Evolutionary conservation across 2,888 invertebrate species (phyloP).

Genomic region (Panzeria rudis): DNA sequence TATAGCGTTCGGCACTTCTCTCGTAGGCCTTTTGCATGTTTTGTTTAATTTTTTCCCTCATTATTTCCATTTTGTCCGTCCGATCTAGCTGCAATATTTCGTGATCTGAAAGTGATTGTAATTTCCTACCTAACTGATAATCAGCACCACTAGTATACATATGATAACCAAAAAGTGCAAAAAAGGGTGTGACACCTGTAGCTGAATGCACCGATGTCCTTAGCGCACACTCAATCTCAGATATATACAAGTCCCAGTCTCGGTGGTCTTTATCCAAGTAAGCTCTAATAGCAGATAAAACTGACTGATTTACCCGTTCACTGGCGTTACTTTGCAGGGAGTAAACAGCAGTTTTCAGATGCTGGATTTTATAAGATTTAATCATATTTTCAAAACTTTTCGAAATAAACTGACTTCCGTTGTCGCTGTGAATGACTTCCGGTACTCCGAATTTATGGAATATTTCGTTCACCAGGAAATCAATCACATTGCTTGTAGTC

Average conservation of each 20-base stretch:
- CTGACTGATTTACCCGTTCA: conserved; percentile 14
- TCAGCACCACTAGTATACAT: conserved; percentile 12
- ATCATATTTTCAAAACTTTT: conserved; percentile 4
- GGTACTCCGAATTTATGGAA: conserved; percentile 13
- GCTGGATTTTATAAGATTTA: neutral
- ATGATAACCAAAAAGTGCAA: conserved; percentile 4
- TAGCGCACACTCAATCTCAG: conserved; percentile 26
- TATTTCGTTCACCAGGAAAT: neutral
- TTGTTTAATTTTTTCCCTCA: too few species aligned
- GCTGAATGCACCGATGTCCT: conserved; percentile 13
- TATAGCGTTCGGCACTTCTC: too few species aligned
- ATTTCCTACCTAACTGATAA: neutral
- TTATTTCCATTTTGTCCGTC: too few species aligned
- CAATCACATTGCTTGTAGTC: neutral
- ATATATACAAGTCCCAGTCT: too few species aligned
- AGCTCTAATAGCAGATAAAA: conserved; percentile 18
- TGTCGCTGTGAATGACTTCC: conserved; percentile 1
- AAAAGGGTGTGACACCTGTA: neutral
- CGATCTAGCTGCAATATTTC: too few species aligned
- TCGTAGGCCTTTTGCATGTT: too few species aligned
- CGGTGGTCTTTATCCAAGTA: too few species aligned
- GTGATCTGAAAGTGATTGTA: neutral
- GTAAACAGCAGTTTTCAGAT: conserved; percentile 3
- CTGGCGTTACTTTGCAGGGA: conserved; percentile 4
- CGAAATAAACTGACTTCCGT: neutral